A percentile compares a stretch with the other conserved stretches of the same genome.
phyloP scores from a whole-genome alignment of 1,140 invertebrate species.

The Telenomus remus region DNA sequence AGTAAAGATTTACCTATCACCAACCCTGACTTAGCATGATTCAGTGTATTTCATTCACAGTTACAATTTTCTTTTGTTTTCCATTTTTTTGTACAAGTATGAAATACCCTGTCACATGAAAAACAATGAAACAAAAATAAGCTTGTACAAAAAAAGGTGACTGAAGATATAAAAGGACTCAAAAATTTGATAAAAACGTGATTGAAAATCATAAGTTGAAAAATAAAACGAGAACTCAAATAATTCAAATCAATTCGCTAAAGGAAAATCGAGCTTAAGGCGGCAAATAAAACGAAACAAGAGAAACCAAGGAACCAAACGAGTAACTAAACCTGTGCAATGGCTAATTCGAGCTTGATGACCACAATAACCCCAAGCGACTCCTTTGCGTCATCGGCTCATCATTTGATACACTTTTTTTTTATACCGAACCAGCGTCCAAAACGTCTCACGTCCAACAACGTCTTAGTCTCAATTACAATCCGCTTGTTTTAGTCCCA shows the following conservation, averaged over 20 bases:
- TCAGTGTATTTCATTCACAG: conserved; percentile 39
- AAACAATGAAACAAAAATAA: conserved; percentile 44
- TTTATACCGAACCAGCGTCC: too few relatives aligned
- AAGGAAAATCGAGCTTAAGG: conserved; percentile 49
- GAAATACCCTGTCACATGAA: conserved; percentile 48
- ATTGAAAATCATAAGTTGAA: neutral
- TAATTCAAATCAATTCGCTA: too few relatives aligned
- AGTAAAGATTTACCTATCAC: neutral
- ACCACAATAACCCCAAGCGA: conserved; percentile 75
- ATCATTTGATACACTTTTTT: conserved; percentile 15
- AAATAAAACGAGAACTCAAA: conserved; percentile 9
- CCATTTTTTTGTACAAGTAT: too few relatives aligned
- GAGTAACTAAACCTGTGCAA: conserved; percentile 63
- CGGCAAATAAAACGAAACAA: conserved; percentile 28
- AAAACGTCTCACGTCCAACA: too few relatives aligned
- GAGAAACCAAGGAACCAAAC: conserved; percentile 53
- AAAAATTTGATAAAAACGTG: conserved; percentile 25
- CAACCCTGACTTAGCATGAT: conserved; percentile 52
- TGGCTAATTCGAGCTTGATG: conserved; percentile 72
- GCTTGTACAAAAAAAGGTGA: conserved; percentile 45
- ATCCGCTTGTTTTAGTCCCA: neutral
- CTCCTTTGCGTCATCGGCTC: conserved; percentile 66
- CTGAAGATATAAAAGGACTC: conserved; percentile 32
- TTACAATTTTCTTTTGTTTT: neutral
- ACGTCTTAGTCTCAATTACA: neutral